These are phyloP conservation scores for Pyralis farinalis DNA, from an alignment of 2,888 invertebrate genomes.

Conservation along the genomic window DNA sequence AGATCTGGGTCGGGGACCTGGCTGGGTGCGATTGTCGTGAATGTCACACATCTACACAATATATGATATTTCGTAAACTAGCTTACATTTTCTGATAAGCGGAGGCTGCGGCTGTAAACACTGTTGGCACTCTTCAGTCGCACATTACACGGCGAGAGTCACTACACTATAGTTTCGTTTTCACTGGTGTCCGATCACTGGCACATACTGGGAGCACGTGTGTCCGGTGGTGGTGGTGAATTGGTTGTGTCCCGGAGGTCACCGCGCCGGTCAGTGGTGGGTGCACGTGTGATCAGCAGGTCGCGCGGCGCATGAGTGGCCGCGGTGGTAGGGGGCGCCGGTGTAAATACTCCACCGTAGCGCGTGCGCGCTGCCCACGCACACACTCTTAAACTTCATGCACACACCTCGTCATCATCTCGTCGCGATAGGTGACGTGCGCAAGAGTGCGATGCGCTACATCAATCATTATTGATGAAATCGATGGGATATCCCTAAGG, in stretches of 20 bases:
- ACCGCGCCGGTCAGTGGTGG: slow-evolving; percentile 52
- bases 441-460: slow-evolving; percentile 25
- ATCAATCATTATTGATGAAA: slow-evolving; percentile 34
- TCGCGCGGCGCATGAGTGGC: slow-evolving; percentile 77
- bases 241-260: slow-evolving; percentile 47
- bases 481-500: slow-evolving; percentile 40
- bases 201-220: slow-evolving; percentile 61
- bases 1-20: slow-evolving; percentile 73
- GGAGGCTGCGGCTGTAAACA: slow-evolving; percentile 72
- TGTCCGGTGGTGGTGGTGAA: slow-evolving; percentile 31
- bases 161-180: slow-evolving; percentile 49
- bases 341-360: slow-evolving; percentile 72
- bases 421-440: slow-evolving; percentile 32
- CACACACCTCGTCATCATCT: slow-evolving; percentile 31
- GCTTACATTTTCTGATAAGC: slow-evolving; percentile 71
- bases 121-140: slow-evolving; percentile 56
- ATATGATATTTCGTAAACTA: slow-evolving; percentile 47
- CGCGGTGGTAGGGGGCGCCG: slow-evolving; percentile 75
- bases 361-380: slow-evolving; percentile 67
- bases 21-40: slow-evolving; percentile 37
- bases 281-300: slow-evolving; percentile 71
- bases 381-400: slow-evolving; percentile 35
- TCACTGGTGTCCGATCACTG: slow-evolving; percentile 64
- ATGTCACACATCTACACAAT: slow-evolving; percentile 17
- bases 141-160: slow-evolving; percentile 67